These are phyloP conservation scores for Peromyscus polionotus DNA, from an alignment of 2,113 vertebrate species.

Conservation along the genomic window DNA sequence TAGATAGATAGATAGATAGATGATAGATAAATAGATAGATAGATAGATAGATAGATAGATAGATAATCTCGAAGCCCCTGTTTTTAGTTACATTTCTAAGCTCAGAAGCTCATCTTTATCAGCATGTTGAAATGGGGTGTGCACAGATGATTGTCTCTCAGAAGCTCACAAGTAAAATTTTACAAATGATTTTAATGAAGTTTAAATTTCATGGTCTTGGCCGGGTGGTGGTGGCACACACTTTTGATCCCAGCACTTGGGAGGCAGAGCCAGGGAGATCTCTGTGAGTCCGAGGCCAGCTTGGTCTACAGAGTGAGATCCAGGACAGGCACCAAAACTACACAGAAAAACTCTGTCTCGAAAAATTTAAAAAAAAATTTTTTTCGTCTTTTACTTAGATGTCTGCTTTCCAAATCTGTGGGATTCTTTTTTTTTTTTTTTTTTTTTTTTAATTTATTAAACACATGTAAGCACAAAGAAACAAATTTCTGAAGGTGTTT, in stretches of 20 bases:
- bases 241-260: too few species aligned
- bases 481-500: slow-evolving; percentile 26
- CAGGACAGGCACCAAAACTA: too few species aligned
- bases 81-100: background rate
- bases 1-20: background rate
- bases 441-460: background rate
- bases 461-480: background rate
- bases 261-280: too few species aligned
- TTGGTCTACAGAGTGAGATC: too few species aligned
- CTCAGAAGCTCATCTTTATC: background rate
- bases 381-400: background rate
- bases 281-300: too few species aligned
- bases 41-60: background rate
- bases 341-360: too few species aligned
- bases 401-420: background rate
- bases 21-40: background rate
- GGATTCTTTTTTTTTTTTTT: background rate
- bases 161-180: background rate
- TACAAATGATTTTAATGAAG: background rate
- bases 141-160: background rate
- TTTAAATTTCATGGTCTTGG: background rate
- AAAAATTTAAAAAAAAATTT: too few species aligned
- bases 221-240: too few species aligned
- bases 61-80: background rate
- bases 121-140: too few species aligned